Evolutionary conservation across 2,888 invertebrate species (phyloP), one percentile per base, ranked within the genome.

Genomic region (Machimus atricapillus): DNA sequence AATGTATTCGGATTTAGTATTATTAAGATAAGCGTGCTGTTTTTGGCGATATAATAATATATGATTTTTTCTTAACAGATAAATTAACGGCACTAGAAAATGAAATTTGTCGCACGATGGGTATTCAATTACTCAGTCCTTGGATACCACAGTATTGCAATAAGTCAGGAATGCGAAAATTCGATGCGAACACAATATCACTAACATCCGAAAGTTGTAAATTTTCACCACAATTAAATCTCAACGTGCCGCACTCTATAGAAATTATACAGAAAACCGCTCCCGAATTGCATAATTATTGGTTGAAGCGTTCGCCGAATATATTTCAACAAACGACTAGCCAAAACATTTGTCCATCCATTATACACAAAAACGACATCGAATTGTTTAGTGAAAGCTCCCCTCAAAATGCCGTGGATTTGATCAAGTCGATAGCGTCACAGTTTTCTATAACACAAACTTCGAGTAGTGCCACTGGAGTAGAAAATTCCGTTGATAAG

Each of bases 141-240:
- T 96, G 96, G 96, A 93, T 95, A 77, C 95, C 96, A 9, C 94
- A 94, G 88, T 95, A 94, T 90, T 95, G 95, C 90, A 92, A 92
- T 88, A 89, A 90, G 56, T 90, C 89, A 87, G 89, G 89, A 0
- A 85, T 89, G 52, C 88, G 90, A 5, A 89, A 89, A 78, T 89
- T 89, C 87, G 87, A 88, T 85, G 85, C 87, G 56, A 88, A 88
- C 12, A 87, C 88, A 2, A 86, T 88, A 12, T 90, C 90, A 6
- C 90, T 90, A 87, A 90, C 90, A 37, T 89, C 90, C 1, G 90
- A 91, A 19, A 90, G 90, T 79, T 90, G 90, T 0, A 89, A 90
- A 31, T 92, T 92, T 77, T 90, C 89, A 19, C 92, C 92, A 3
- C 91, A 92, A 87, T 87, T 91, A 1, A 92, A 91, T 89, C 89